phyloP scores from a whole-genome alignment of 2,797 vertebrate species.

The Gastrophryne carolinensis region DNA sequence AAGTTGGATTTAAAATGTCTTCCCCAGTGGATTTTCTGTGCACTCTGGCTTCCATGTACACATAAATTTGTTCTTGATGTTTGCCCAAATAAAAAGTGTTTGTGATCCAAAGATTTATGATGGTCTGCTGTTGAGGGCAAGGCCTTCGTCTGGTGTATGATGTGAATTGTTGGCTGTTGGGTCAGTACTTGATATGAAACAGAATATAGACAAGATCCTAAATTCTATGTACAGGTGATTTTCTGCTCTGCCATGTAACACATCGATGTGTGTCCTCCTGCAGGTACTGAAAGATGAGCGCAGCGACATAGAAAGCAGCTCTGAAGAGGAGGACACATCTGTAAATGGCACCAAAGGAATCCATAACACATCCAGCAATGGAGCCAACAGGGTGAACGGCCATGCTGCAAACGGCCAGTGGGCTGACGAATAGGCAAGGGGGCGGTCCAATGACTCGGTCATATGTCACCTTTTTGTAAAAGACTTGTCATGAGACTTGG shows the following conservation, averaged over 20 bases:
- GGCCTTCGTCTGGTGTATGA: background rate
- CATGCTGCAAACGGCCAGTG: slow-evolving; percentile 70
- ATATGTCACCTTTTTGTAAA: slow-evolving; percentile 44
- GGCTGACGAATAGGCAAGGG: slow-evolving; percentile 64
- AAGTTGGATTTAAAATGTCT: too few species aligned
- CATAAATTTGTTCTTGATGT: too few species aligned
- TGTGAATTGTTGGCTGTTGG: too few species aligned
- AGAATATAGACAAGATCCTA: too few species aligned
- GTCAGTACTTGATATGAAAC: too few species aligned
- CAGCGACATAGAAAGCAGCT: slow-evolving; percentile 96
- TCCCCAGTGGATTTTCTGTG: too few species aligned
- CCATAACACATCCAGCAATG: slow-evolving; percentile 67
- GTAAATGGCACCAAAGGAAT: slow-evolving; percentile 64
- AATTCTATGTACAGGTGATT: too few species aligned
- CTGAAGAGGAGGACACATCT: slow-evolving; percentile 80
- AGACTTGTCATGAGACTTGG: slow-evolving; percentile 22
- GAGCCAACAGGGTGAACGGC: slow-evolving; percentile 85
- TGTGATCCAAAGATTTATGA: too few species aligned
- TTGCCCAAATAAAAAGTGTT: too few species aligned
- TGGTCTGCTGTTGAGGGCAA: too few species aligned
- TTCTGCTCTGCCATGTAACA: too few species aligned
- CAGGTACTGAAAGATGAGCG: slow-evolving; percentile 93
- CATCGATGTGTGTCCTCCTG: background rate
- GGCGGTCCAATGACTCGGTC: slow-evolving; percentile 55
- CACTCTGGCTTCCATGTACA: too few species aligned